Base-by-base conservation (phyloP, 2,797 vertebrate species). In the Sylvilagus floridanus region DNA sequence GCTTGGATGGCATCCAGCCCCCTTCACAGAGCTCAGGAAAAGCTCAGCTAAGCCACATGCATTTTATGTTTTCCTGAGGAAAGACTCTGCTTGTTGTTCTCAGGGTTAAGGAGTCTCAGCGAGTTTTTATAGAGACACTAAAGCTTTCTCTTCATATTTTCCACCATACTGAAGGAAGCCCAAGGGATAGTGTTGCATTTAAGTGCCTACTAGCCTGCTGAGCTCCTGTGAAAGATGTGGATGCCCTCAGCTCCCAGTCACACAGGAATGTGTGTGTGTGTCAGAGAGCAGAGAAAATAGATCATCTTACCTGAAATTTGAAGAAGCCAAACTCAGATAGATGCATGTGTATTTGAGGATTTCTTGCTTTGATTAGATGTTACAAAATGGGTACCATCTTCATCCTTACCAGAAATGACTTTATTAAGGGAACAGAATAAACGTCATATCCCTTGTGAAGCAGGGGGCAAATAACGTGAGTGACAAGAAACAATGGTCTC, bases 21-120 rank as follows among this genome's bases (percentile, higher is more conserved):
- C 22, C 81, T 94, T 68, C 91, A 68, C 84, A 88, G 73, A 91
- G 96, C 95, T 79, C 93, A 81, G 94, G 96, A 88, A 95, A 95
- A 95, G 87, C 94, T 89, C 84, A 2, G 65, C 88, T 90, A 83
- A 91, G 89, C 81, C 86, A 22, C 72, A 28, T 3, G 21, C 83
- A n/a, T 92, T 96, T 95, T 90, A 62, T 91, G 86, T 78, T 92
- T 97, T 96, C 97, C 93, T 37, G 63, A 78, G 88, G 83, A 97
- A 92, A 96, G 75, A 60, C 54, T 84, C 63, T 73, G 88, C 90
- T 84, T 57, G 28, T 79, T 88, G 94, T 79, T 91, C 88, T 95
- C 86, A 42, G 96, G 92, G 94, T 96, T 96, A 96, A 96, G 93
- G 73, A 91, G 85, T 92, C 89, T 96, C 85, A 79, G 93, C 52